Percentiles rank a stretch among this genome's conserved stretches.
Evolutionary conservation across 2,113 vertebrate species (phyloP).

Genomic region (Rhinolophus ferrumequinum): DNA sequence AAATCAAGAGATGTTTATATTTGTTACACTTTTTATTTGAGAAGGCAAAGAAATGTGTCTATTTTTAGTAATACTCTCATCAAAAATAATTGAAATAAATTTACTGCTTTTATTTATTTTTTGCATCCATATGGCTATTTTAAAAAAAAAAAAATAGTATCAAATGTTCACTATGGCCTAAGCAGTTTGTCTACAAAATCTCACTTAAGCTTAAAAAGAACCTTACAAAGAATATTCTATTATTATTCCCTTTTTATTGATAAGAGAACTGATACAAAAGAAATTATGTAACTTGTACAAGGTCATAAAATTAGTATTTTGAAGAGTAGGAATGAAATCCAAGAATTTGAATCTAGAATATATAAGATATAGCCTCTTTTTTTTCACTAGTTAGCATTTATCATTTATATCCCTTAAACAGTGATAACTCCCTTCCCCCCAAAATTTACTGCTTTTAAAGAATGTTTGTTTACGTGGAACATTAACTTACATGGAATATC

Average conservation of each 20-base stretch:
- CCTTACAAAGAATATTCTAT: neutral
- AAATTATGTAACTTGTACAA: neutral
- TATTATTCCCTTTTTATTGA: neutral
- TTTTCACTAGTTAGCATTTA: too few relatives aligned
- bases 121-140: neutral
- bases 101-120: neutral
- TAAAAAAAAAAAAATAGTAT: neutral
- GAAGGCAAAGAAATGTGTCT: neutral
- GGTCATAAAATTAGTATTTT: neutral
- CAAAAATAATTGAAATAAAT: neutral
- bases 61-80: constrained; percentile 37
- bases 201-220: neutral
- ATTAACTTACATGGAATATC: neutral
- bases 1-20: constrained; percentile 23
- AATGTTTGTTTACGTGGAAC: neutral
- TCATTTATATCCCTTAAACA: too few relatives aligned
- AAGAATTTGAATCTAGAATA: neutral
- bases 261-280: neutral
- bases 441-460: neutral
- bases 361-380: neutral
- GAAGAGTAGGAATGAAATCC: neutral
- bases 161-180: neutral
- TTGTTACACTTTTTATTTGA: constrained; percentile 46
- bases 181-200: neutral
- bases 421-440: too few relatives aligned